Conservation (phyloP, 2,888 invertebrate species). For the Uropetala carovei region DNA sequence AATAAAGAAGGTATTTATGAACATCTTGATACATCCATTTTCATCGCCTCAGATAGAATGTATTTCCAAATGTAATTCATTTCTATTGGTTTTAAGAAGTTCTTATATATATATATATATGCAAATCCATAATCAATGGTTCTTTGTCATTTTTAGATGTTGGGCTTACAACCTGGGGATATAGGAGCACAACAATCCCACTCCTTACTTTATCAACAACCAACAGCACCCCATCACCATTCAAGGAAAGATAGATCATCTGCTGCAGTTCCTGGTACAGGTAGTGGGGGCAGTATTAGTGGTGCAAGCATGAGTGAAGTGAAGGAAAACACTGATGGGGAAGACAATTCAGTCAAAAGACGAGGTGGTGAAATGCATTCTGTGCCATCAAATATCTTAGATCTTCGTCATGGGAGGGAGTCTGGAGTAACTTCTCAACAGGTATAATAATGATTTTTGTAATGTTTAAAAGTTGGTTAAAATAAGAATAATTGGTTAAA, state of each 20-base stretch:
- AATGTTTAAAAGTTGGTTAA: slow-evolving; percentile 21
- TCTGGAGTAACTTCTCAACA: slow-evolving; percentile 69
- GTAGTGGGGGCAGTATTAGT: slow-evolving; percentile 68
- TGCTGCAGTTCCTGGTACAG: slow-evolving; percentile 77
- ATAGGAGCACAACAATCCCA: slow-evolving; percentile 45
- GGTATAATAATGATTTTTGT: slow-evolving; percentile 67
- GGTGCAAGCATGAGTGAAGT: slow-evolving; percentile 25
- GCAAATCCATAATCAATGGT: neutral
- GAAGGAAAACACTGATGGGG: slow-evolving; percentile 21
- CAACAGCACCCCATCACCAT: neutral
- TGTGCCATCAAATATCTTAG: slow-evolving; percentile 25
- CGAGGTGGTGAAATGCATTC: neutral
- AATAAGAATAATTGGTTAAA: neutral
- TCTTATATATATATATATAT: neutral
- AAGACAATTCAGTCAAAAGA: slow-evolving; percentile 23
- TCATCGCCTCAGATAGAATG: too few species aligned
- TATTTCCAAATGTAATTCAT: too few species aligned
- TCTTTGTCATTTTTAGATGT: neutral
- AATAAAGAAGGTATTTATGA: too few species aligned
- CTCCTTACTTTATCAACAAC: slow-evolving; percentile 43
- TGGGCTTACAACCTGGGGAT: slow-evolving; percentile 58
- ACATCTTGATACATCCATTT: too few species aligned
- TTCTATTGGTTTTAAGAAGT: too few species aligned
- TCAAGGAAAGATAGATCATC: slow-evolving; percentile 76
- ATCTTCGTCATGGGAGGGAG: slow-evolving; percentile 49